Conservation (phyloP, 2,797 vertebrate species). For the Aselliscus stoliczkanus region DNA sequence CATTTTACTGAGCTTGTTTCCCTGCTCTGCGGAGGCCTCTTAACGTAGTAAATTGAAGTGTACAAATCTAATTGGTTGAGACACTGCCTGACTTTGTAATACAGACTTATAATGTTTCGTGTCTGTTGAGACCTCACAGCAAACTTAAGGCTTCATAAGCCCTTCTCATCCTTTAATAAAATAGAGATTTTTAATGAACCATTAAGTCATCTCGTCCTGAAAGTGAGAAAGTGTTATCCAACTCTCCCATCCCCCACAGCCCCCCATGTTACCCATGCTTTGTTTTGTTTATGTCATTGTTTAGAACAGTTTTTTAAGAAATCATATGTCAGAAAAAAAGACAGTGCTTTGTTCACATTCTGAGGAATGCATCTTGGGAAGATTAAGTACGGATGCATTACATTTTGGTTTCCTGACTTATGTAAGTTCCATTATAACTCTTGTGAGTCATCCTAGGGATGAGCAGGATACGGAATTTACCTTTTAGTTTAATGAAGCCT, state of each 20-base stretch:
- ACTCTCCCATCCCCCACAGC: neutral
- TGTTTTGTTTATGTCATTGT: neutral
- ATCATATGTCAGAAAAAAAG: neutral
- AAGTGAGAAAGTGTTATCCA: neutral
- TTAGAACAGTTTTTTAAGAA: neutral
- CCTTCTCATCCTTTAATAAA: constrained; percentile 47
- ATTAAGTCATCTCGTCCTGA: constrained; percentile 22
- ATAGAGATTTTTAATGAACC: constrained; percentile 40
- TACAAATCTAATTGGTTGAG: constrained; percentile 58
- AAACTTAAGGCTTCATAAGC: constrained; percentile 41
- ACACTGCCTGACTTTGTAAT: constrained; percentile 26
- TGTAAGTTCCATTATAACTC: neutral
- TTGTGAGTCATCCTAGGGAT: neutral
- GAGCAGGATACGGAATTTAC: neutral
- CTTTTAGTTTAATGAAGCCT: constrained; percentile 2
- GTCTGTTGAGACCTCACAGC: neutral
- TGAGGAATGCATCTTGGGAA: neutral
- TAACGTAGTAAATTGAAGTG: constrained; percentile 58
- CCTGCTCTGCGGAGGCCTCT: constrained; percentile 43
- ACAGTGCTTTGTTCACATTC: neutral
- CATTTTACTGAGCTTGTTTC: constrained; percentile 54
- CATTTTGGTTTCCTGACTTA: neutral
- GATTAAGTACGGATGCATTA: neutral
- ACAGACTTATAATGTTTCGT: neutral
- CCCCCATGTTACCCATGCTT: neutral